Conservation (phyloP, 2,113 vertebrate genomes). For the Phalacrocorax carbo region DNA sequence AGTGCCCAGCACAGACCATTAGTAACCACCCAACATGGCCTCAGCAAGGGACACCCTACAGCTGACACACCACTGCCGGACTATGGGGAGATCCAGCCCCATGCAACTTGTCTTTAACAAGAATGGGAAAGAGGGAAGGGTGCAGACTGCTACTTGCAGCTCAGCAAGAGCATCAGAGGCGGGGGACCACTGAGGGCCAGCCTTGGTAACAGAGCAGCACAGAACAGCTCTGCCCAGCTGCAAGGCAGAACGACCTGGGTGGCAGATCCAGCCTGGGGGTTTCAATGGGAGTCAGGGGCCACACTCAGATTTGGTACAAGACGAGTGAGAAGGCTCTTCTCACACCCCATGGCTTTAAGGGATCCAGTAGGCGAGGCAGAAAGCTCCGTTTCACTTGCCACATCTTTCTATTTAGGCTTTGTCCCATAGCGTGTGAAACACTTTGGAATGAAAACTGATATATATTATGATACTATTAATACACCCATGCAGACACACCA, state of each 20-base stretch:
- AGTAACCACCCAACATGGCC: accelerated
- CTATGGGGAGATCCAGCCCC: not conserved
- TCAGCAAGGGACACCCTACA: not conserved
- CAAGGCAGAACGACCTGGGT: accelerated
- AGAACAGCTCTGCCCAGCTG: not conserved
- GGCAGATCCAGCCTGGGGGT: not conserved
- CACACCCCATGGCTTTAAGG: not conserved
- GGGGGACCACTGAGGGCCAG: not conserved
- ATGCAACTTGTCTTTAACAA: accelerated
- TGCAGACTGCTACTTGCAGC: not conserved
- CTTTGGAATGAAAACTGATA: not conserved
- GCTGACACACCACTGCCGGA: not conserved
- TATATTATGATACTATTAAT: not conserved
- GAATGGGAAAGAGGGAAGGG: not conserved
- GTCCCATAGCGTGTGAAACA: not conserved
- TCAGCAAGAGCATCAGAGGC: not conserved
- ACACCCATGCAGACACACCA: not conserved
- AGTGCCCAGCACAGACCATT: not conserved
- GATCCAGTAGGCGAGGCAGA: not conserved
- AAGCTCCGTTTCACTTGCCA: not conserved
- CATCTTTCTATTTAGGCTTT: not conserved
- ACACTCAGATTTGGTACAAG: not conserved
- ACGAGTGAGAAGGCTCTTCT: not conserved
- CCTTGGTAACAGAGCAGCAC: accelerated
- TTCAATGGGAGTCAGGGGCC: not conserved